Evolutionary conservation across 2,113 vertebrate species (phyloP), one percentile per base, ranked within the genome.

Genomic region (Anarhynchus alexandrinus): DNA sequence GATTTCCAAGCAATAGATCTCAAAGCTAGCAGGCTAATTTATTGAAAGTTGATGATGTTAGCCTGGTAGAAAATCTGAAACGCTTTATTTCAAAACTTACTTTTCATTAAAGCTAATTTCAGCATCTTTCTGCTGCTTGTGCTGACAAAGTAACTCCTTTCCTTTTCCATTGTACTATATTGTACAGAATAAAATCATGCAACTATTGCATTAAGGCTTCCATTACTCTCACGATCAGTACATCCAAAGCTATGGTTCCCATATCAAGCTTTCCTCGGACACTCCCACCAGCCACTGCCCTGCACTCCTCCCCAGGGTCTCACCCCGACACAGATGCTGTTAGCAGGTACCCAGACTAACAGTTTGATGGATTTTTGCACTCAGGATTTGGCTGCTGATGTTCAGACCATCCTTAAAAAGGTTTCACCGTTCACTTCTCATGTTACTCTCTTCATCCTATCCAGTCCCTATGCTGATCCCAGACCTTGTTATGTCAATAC

Each of bases 241-340:
- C 10, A 65, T 8, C n/a, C 64, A 81, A 86, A 89, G 32, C 29
- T 26, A 5, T 2, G 1, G 40, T 49, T 72, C 58, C 43, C 34
- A 12, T 0, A n/a, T 9, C 25, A 62, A 73, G 25, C 34, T 81
- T 27, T 61, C 8, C 64, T 70, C 32, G 51, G 27, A 18, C 55
- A 26, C 6, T 72, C 26, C 58, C 7, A 2, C 42, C 9, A 10
- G 55, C 15, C 55, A 19, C 34, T 32, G 40, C 12, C 47, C 67
- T 43, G 26, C 5, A 0, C 11, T 47, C 26, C 59, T 36, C 26
- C 12, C 0, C 0, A 43, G 23, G 21, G 20, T 40, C 54, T 69
- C 10, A 1, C 23, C 52, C 83, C 20, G 21, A 30, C 69, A 34
- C n/a, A 29, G 27, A 38, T 7, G 2, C 58, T 26, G 6, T 58